Evolutionary conservation across 1,140 invertebrate species (phyloP).

Genomic region (Hylaeus volcanicus): DNA sequence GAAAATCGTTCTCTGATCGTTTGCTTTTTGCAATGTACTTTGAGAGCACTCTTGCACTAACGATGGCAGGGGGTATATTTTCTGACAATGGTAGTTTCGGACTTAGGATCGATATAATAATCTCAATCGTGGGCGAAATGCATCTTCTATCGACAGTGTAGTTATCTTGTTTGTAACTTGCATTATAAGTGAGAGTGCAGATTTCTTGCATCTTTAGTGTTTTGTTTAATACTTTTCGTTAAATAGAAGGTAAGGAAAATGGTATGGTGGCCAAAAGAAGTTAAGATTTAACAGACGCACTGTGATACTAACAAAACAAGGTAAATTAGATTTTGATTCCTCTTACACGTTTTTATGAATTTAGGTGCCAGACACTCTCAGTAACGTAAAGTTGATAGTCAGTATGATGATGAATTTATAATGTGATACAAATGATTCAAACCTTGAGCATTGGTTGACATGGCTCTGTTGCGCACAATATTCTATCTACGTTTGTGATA

Average conservation of each 20-base stretch:
- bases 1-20: slow-evolving; percentile 29
- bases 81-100: slow-evolving; percentile 32
- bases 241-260: slow-evolving; percentile 56
- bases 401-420: slow-evolving; percentile 79
- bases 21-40: slow-evolving; percentile 46
- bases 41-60: slow-evolving; percentile 58
- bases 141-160: slow-evolving; percentile 39
- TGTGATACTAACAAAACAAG: slow-evolving; percentile 75
- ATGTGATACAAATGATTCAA: slow-evolving; percentile 79
- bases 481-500: slow-evolving; percentile 79
- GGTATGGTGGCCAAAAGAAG: slow-evolving; percentile 48
- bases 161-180: slow-evolving; percentile 29
- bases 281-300: slow-evolving; percentile 65
- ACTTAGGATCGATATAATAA: slow-evolving; percentile 40
- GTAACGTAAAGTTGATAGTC: slow-evolving; percentile 78
- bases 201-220: slow-evolving; percentile 38
- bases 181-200: slow-evolving; percentile 28
- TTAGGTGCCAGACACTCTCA: slow-evolving; percentile 79
- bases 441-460: slow-evolving; percentile 78
- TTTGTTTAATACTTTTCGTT: slow-evolving; percentile 35
- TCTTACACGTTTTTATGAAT: slow-evolving; percentile 81
- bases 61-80: slow-evolving; percentile 33
- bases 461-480: slow-evolving; percentile 77
- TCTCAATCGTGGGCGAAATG: slow-evolving; percentile 23
- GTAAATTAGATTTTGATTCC: slow-evolving; percentile 76